phyloP scores from a whole-genome alignment of 2,797 vertebrate species.

The Pipistrellus kuhlii region DNA sequence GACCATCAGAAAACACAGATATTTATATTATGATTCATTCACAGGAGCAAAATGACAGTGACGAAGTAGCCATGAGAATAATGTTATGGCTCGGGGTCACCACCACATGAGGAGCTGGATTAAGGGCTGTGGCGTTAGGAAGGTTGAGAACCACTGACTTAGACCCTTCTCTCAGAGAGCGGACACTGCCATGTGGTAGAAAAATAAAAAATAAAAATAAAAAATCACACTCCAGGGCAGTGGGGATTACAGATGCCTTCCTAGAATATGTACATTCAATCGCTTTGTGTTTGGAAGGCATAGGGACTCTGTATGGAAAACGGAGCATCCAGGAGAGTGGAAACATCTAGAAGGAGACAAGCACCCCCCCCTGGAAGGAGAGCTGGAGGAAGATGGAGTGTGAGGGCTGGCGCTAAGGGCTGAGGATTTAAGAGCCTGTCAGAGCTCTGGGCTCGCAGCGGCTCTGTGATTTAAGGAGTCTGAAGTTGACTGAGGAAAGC shows the following conservation, averaged over 20 bases:
- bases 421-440: conserved; percentile 47
- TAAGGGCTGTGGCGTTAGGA: too few species aligned
- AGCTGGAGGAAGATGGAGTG: not conserved
- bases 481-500: not conserved
- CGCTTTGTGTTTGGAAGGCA: not conserved
- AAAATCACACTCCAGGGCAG: not conserved
- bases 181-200: not conserved
- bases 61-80: too few species aligned
- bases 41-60: too few species aligned
- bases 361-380: not conserved
- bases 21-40: too few species aligned
- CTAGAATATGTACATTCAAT: not conserved
- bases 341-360: not conserved
- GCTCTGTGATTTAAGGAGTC: conserved; percentile 42
- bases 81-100: too few species aligned
- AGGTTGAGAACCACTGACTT: not conserved
- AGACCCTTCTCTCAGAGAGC: not conserved
- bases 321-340: not conserved
- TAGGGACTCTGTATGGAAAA: not conserved
- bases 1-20: too few species aligned
- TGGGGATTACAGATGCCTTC: not conserved
- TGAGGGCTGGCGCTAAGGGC: not conserved
- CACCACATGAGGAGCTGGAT: too few species aligned
- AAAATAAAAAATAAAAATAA: not conserved
- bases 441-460: not conserved